Base-by-base conservation (phyloP, 2,888 invertebrate genomes). In the Cylloceria caligata region DNA sequence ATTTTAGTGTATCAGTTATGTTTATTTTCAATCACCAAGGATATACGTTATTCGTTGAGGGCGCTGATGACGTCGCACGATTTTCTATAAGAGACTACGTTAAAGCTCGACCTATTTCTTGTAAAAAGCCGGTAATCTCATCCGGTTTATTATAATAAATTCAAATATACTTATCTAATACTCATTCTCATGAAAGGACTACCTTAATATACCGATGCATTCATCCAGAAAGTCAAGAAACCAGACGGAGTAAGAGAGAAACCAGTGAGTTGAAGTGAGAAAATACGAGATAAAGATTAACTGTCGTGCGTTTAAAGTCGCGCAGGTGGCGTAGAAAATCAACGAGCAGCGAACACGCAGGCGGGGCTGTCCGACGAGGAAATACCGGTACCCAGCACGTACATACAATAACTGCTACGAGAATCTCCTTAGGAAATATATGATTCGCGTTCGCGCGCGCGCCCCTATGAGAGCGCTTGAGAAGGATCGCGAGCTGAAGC, bases 301-400 rank as follows among this genome's bases (percentile, higher is more conserved):
- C 49, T 27, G 55, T 13, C 21, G 19, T 19, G 36, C 57, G 55
- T 79, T 2, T 39, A 39, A 39, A 34, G 47, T 62, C 0, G 79
- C 64, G 80, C 83, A 83, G 80, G 73, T 80, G 80, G 60, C 36
- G 55, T 45, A 52, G 57, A 80, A 77, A 83, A 83, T 80, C 69
- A 71, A 60, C 64, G 68, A 62, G 68, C 47, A 64, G 24, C 24
- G 64, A 77, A 69, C 60, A 49, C 67, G 79, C 36, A 68, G 68
- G 52, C 55, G 55, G 36, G 42, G 39, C 19, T 45, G 42, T 27
- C 24, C 16, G 30, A 62, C 30, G 42, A 62, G 19, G 36, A 36
- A 76, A 39, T 19, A 76, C 45, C 24, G 71, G 49, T 11, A 36
- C 64, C 49, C 52, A 62, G 13, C 24, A 34, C 9, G 0, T 24